phyloP scores from a whole-genome alignment of 2,797 vertebrate genomes.

The Typhlichthys subterraneus region DNA sequence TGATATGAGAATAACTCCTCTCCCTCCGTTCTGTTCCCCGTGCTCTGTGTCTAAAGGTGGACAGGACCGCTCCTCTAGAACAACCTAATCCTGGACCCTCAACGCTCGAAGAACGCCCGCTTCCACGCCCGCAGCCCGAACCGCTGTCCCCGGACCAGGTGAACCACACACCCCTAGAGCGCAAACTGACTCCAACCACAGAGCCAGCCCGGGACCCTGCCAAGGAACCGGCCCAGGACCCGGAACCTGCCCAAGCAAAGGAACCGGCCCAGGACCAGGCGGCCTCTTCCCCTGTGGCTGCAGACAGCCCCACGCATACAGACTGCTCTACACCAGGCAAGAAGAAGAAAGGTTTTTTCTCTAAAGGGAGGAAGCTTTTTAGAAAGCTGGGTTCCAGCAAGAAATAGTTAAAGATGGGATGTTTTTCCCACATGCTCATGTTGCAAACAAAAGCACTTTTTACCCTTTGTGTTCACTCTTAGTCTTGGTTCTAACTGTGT shows the following conservation, averaged over 20 bases:
- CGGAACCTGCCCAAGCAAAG: not conserved
- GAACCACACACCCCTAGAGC: constrained; percentile 21
- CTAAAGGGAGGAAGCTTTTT: constrained; percentile 90
- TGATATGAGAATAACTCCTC: not conserved
- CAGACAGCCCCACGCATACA: constrained; percentile 33
- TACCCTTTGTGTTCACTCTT: constrained; percentile 25
- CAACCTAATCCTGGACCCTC: constrained; percentile 41
- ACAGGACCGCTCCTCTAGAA: constrained; percentile 45
- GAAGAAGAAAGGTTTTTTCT: constrained; percentile 90
- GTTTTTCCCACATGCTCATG: constrained; percentile 5
- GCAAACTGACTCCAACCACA: constrained; percentile 11
- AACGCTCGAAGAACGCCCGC: constrained; percentile 22
- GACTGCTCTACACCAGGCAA: constrained; percentile 67
- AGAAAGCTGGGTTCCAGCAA: constrained; percentile 89
- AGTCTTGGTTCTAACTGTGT: constrained; percentile 20
- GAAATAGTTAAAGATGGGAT: constrained; percentile 75
- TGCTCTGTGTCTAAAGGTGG: constrained; percentile 62
- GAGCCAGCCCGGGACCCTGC: constrained; percentile 17
- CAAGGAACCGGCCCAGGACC: constrained; percentile 8
- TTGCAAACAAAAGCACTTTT: constrained; percentile 70
- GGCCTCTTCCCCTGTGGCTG: constrained; percentile 29
- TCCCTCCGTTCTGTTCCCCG: constrained; percentile 3
- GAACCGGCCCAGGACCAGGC: constrained; percentile 1
- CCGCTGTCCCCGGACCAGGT: constrained; percentile 8
- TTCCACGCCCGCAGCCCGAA: constrained; percentile 24